Evolutionary conservation across 2,888 invertebrate genomes (phyloP), one percentile per base, ranked within the genome.

Genomic region (Gastrophysa polygoni): DNA sequence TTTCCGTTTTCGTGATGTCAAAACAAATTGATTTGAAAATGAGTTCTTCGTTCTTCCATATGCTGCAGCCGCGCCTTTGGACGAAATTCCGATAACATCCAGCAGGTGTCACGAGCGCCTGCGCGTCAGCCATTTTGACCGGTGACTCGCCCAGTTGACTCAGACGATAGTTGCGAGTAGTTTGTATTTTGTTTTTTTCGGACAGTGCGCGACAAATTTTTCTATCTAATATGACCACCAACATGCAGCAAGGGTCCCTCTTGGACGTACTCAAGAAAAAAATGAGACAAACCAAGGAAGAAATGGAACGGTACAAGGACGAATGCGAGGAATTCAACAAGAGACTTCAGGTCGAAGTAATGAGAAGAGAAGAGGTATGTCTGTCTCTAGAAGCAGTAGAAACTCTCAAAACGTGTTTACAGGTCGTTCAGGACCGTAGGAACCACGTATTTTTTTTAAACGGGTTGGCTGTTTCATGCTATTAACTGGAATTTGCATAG

Each of bases 221-320:
- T 8, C 24, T 47, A 48, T 44, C 38, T 48, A 87, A 83, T 85
- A 94, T 93, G 93, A 91, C 93, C 86, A 89, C 92, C 82, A 92
- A 90, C 84, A 90, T 93, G 86, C 91, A 91, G 83, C 95, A 95
- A 87, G 95, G 95, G 81, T 92, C 93, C 80, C 91, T 98, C 77
- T 87, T 98, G 83, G 96, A 97, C 85, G 95, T 96, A 80, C 89
- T 98, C 80, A 98, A 98, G 89, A 96, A 97, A 89, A 99, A 98
- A 90, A 98, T 98, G 98, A 90, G 96, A 77, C 95, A 96, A 85
- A 95, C 97, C 78, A 96, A 97, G 86, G 96, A 97, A 84, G 98
- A 98, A 87, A 94, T 97, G 91, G 98, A 98, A 84, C 92, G 94
- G 84, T 95, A 95, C 86, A 96, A 95, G 86, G 98, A 98, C 84